phyloP scores from a whole-genome alignment of 2,797 vertebrate species.

The Pangasius macronema region DNA sequence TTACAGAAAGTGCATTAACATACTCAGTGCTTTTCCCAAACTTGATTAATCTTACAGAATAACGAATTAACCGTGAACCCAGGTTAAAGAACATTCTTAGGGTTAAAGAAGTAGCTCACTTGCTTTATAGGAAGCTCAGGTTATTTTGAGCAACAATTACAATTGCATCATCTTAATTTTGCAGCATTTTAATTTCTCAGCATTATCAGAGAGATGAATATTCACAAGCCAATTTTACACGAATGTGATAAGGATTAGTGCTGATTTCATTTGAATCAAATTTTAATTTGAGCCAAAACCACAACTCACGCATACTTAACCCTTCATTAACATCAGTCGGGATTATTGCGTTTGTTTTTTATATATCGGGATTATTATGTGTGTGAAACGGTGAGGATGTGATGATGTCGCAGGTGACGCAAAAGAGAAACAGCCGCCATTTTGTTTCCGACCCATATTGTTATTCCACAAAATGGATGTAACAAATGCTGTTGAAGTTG shows the following conservation, averaged over 20 bases:
- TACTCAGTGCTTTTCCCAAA: not conserved
- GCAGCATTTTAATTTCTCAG: not conserved
- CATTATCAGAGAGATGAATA: not conserved
- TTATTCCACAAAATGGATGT: conserved; percentile 61
- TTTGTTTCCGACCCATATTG: conserved; percentile 49
- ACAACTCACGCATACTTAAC: not conserved
- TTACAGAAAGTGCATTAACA: not conserved
- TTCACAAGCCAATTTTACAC: not conserved
- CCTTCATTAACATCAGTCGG: not conserved
- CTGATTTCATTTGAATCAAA: not conserved
- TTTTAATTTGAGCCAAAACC: not conserved
- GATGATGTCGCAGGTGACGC: conserved; percentile 7
- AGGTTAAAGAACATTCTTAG: not conserved
- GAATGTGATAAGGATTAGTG: not conserved
- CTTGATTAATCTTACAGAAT: not conserved
- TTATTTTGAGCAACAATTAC: not conserved
- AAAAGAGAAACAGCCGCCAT: conserved; percentile 50
- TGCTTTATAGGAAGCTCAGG: not conserved
- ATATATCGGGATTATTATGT: not conserved
- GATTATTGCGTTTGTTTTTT: not conserved
- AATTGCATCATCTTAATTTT: not conserved
- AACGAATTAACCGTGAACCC: not conserved
- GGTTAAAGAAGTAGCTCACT: not conserved
- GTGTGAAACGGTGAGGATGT: not conserved
- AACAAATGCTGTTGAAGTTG: conserved; percentile 29